phyloP scores from a whole-genome alignment of 2,888 invertebrate species.

The Mimumesa dahlbomi region DNA sequence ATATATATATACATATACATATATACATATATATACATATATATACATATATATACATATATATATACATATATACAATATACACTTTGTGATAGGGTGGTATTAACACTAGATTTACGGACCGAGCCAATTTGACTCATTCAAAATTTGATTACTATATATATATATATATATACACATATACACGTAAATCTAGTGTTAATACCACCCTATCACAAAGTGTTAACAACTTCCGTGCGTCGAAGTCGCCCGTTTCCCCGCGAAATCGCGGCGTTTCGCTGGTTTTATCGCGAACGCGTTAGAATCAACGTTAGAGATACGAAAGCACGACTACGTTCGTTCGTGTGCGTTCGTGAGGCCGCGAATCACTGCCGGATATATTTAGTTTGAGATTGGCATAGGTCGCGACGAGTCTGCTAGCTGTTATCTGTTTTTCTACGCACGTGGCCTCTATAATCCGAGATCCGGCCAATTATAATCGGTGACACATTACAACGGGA shows the following conservation, averaged over 20 bases:
- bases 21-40: too few relatives aligned
- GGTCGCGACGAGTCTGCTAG: constrained; percentile 69
- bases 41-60: too few relatives aligned
- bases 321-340: constrained; percentile 27
- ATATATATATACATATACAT: too few relatives aligned
- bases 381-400: constrained; percentile 78
- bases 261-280: background rate
- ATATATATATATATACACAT: too few relatives aligned
- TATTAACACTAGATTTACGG: too few relatives aligned
- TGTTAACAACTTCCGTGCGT: too few relatives aligned
- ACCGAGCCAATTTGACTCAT: too few relatives aligned
- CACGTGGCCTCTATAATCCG: constrained; percentile 71
- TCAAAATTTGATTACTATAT: too few relatives aligned
- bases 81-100: too few relatives aligned
- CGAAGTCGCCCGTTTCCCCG: background rate
- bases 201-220: too few relatives aligned
- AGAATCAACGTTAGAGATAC: constrained; percentile 13
- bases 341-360: constrained; percentile 58
- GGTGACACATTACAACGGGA: constrained; percentile 40
- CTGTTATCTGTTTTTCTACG: constrained; percentile 72
- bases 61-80: too few relatives aligned
- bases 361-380: constrained; percentile 73
- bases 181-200: too few relatives aligned
- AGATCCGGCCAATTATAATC: constrained; percentile 71
- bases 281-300: background rate